A percentile compares a stretch with the other conserved stretches of the same genome.
Conservation (phyloP, 2,888 invertebrate genomes). For the Brachypterus glaber region DNA sequence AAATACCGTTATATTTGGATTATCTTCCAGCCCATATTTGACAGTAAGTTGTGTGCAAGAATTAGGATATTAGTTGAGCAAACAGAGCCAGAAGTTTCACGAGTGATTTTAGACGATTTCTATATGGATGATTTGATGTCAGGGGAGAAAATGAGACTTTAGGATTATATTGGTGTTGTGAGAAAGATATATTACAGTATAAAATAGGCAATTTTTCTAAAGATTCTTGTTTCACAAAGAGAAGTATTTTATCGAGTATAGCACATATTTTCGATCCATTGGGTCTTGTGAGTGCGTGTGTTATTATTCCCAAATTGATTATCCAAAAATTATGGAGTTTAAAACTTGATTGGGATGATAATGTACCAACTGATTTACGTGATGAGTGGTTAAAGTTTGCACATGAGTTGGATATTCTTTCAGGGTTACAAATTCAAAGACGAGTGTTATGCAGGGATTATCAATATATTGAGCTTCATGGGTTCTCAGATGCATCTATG, state of each 20-base stretch:
- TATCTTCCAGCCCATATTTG: constrained; percentile 12
- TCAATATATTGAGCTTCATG: constrained; percentile 6
- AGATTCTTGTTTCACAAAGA: no score
- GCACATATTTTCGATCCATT: constrained; percentile 14
- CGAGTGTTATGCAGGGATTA: no score
- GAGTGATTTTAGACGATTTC: constrained; percentile 7
- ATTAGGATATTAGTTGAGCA: constrained; percentile 7
- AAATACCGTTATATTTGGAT: constrained; percentile 21
- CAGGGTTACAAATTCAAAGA: no score
- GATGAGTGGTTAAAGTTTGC: constrained; percentile 4
- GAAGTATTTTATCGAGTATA: constrained; percentile 10
- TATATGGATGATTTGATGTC: constrained; percentile 14
- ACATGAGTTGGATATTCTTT: constrained; percentile 1
- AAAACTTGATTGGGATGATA: constrained; percentile 9
- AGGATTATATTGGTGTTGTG: no score
- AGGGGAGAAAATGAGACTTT: constrained; percentile 10
- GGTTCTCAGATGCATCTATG: constrained; percentile 4
- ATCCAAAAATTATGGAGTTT: constrained; percentile 10
- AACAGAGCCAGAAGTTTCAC: constrained; percentile 1
- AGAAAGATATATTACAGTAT: no score
- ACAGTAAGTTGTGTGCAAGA: constrained; percentile 11
- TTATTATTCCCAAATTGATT: constrained; percentile 11
- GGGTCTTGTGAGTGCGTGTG: constrained; percentile 7
- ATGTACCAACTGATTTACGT: constrained; percentile 6
- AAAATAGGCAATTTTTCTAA: no score